These are phyloP conservation scores for Hycleus phaleratus DNA, from an alignment of 1,140 invertebrate species.

Conservation along the genomic window DNA sequence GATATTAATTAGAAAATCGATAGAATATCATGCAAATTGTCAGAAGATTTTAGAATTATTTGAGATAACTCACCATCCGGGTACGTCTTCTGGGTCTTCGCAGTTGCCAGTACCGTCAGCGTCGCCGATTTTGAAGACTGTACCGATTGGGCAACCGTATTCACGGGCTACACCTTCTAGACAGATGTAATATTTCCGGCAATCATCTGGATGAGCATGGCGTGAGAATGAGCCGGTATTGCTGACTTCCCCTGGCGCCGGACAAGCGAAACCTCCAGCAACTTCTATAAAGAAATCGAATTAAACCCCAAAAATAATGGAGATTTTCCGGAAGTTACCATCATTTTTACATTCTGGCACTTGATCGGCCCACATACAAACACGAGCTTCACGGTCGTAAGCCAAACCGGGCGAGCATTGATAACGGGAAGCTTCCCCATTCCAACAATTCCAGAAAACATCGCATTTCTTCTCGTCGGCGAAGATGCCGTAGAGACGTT, in stretches of 20 bases:
- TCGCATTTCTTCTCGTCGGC: conserved; percentile 81
- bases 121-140: conserved; percentile 91
- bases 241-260: conserved; percentile 68
- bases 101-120: conserved; percentile 83
- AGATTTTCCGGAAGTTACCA: conserved; percentile 47
- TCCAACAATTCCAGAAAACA: conserved; percentile 95
- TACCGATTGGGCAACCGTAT: conserved; percentile 91
- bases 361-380: conserved; percentile 93
- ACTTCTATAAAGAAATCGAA: conserved; percentile 58
- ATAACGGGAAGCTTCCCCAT: conserved; percentile 85
- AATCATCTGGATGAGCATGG: conserved; percentile 90
- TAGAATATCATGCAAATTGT: background rate
- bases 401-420: conserved; percentile 90
- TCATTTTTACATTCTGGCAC: conserved; percentile 83
- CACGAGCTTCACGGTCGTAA: conserved; percentile 84
- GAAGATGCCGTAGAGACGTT: conserved; percentile 87
- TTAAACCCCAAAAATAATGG: background rate
- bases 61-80: conserved; percentile 74
- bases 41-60: background rate
- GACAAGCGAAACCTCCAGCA: conserved; percentile 81
- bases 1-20: background rate
- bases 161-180: conserved; percentile 81
- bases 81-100: conserved; percentile 87
- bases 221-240: conserved; percentile 84
- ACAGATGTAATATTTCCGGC: conserved; percentile 92